Base-by-base conservation (phyloP, 1,140 invertebrate species). In the fruit fly (Drosophila melanogaster) region DNA sequence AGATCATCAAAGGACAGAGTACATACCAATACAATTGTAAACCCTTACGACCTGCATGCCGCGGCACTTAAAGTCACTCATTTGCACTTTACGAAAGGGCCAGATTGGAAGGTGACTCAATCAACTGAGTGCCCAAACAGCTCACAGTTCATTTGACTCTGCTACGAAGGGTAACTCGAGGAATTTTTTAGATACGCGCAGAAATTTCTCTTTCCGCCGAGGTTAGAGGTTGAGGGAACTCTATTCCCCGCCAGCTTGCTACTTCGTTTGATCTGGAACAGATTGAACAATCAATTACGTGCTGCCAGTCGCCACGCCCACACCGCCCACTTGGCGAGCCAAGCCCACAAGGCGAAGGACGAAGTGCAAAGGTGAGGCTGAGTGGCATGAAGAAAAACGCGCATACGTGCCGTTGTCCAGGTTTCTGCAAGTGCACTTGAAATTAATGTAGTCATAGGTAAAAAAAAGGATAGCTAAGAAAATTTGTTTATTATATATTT, bases 231-330 rank as follows among this genome's bases (percentile, higher is more conserved):
- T 30, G 47, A n/a, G 3, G 44, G 33, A 5, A n/a, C 19, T 22
- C 33, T 46, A 30, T 24, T 26, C 15, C 30, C 22, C 50, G 14
- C 35, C n/a, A 49, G 59, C 46, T 65, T 17, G 43, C 35, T 56
- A 70, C 64, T 75, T 53, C 76, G 75, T 72, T 77, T 83, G 83
- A 87, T 83, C 83, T 87, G 83, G 79, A 87, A 87, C 84, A 89
- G 83, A 87, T 87, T 87, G 83, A 87, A 89, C 84, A 87, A 87
- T 87, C 83, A 87, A 87, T 87, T 87, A 87, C 83, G 84, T 83
- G 79, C 84, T 46, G 71, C 69, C 74, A 81, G 79, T 58, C 74
- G 60, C 59, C 60, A 81, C 83, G 75, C 84, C 84, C 83, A 79
- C 60, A 19, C 35, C 37, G 50, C 53, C 53, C 47, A 43, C 30